A percentile compares a stretch with the other conserved stretches of the same genome.
Conservation (phyloP, 2,888 invertebrate genomes). For the Eurois occulta region DNA sequence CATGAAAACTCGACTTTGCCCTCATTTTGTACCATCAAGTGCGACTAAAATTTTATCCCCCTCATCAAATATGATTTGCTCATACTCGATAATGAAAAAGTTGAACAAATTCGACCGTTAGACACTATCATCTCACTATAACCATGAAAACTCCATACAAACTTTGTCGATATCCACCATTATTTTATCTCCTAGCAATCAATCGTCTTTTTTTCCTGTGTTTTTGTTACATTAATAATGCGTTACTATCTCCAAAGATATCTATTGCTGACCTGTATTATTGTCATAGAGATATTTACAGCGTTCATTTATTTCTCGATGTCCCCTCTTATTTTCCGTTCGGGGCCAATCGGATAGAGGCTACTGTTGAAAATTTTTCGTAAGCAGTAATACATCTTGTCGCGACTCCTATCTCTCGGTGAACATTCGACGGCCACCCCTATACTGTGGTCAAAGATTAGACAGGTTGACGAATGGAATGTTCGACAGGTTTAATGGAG, state of each 20-base stretch:
- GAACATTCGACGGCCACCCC: slow-evolving; percentile 90
- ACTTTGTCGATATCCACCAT: slow-evolving; percentile 79
- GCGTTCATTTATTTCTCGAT: slow-evolving; percentile 89
- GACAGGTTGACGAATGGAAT: slow-evolving; percentile 11
- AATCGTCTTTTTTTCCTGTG: slow-evolving; percentile 86
- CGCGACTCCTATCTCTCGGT: slow-evolving; percentile 89
- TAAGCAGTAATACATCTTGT: slow-evolving; percentile 91
- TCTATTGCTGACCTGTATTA: slow-evolving; percentile 91
- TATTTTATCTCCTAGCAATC: slow-evolving; percentile 83
- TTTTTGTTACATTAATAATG: slow-evolving; percentile 89
- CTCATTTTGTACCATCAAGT: slow-evolving; percentile 40
- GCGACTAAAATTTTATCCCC: slow-evolving; percentile 52
- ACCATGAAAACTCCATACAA: slow-evolving; percentile 71
- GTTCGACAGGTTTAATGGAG: not conserved
- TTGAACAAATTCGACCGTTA: slow-evolving; percentile 53
- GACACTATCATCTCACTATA: slow-evolving; percentile 57
- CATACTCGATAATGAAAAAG: slow-evolving; percentile 59
- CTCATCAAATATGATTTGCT: slow-evolving; percentile 62
- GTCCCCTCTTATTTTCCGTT: slow-evolving; percentile 91
- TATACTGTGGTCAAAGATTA: slow-evolving; percentile 80
- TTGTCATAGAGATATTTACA: slow-evolving; percentile 90
- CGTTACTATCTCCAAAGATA: slow-evolving; percentile 86
- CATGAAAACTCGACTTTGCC: slow-evolving; percentile 14
- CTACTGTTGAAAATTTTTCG: slow-evolving; percentile 90
- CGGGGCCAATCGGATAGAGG: slow-evolving; percentile 89